Evolutionary conservation across 1,140 invertebrate genomes (phyloP).

Genomic region (Euwallacea similis): DNA sequence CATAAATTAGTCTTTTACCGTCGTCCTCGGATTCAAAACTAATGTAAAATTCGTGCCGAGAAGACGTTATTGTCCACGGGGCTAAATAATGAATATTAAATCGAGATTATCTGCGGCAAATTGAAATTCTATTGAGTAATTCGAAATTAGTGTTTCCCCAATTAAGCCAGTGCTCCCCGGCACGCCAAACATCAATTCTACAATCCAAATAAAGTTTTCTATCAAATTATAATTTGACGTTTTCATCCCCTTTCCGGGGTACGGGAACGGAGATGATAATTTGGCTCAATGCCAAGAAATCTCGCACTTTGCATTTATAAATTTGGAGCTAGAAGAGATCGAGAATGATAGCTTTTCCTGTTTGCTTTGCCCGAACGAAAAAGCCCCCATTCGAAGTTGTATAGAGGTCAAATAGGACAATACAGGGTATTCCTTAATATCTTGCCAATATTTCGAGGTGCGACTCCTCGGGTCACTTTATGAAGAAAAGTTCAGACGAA

Average conservation of each 20-base stretch:
- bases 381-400: slow-evolving; percentile 2
- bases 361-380: slow-evolving; percentile 14
- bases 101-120: too few species aligned
- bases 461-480: too few species aligned
- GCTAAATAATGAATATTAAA: neutral
- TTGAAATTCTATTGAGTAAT: too few species aligned
- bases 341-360: slow-evolving; percentile 25
- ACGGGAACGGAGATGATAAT: slow-evolving; percentile 24
- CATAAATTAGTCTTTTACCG: too few species aligned
- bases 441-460: too few species aligned
- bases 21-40: too few species aligned
- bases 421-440: neutral
- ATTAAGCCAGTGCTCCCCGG: too few species aligned
- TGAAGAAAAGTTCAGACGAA: too few species aligned
- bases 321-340: slow-evolving; percentile 32
- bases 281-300: slow-evolving; percentile 30
- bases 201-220: slow-evolving; percentile 5
- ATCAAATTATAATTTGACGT: slow-evolving; percentile 15
- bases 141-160: too few species aligned
- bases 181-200: neutral
- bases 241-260: slow-evolving; percentile 19
- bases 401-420: slow-evolving; percentile 12
- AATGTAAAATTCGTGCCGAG: too few species aligned
- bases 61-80: too few species aligned
- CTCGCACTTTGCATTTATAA: slow-evolving; percentile 35